phyloP scores from a whole-genome alignment of 37 sponge, comb jelly and placozoan genomes.

The Aplysina aerophoba region DNA sequence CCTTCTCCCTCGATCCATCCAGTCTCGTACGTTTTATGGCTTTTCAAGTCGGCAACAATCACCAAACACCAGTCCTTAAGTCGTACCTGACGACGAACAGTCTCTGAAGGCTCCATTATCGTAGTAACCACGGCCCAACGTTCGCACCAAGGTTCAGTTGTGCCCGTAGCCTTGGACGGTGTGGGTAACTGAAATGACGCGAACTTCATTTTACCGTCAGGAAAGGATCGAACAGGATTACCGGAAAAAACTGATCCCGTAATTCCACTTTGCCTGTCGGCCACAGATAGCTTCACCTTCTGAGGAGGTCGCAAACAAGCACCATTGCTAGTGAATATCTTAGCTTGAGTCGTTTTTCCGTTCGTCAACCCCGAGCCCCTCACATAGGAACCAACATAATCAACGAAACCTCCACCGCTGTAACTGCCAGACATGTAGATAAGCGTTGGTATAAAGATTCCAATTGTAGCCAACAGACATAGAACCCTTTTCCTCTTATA shows the following conservation, averaged over 20 bases:
- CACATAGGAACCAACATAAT: too few species aligned
- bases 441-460: too few species aligned
- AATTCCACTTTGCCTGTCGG: conserved; percentile 17
- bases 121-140: conserved; percentile 66
- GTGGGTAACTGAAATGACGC: background rate
- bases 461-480: too few species aligned
- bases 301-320: too few species aligned
- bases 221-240: conserved; percentile 37
- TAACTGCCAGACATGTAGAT: too few species aligned
- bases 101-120: conserved; percentile 42
- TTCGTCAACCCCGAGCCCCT: too few species aligned
- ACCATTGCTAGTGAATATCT: too few species aligned
- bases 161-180: background rate
- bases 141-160: conserved; percentile 22
- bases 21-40: conserved; percentile 27
- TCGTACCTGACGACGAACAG: conserved; percentile 46
- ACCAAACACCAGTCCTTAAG: conserved; percentile 59
- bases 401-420: too few species aligned
- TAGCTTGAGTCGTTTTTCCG: too few species aligned
- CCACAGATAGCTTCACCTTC: too few species aligned
- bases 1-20: conserved; percentile 44
- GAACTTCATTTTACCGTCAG: background rate
- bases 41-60: conserved; percentile 58
- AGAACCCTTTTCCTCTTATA: too few species aligned
- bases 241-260: conserved; percentile 43